Evolutionary conservation across 2,113 vertebrate species (phyloP), one percentile per base, ranked within the genome.

Genomic region (Cettia cetti): DNA sequence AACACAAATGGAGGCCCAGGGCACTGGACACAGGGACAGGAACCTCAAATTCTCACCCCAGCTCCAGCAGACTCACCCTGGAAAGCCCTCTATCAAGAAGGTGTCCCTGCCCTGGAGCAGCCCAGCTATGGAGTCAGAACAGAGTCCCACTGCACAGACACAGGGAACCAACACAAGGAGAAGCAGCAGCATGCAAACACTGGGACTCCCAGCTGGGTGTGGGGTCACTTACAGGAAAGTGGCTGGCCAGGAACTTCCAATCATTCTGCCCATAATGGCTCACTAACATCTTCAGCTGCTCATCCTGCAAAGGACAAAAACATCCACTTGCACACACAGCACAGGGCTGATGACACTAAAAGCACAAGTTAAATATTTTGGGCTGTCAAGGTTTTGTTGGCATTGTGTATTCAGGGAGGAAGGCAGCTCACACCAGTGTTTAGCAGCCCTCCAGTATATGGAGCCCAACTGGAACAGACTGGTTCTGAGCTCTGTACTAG

Each of bases 171-270:
- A 60, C 5, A 37, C 1, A 37, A 91, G 68, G 35, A 54, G 47
- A 30, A 75, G 77, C 26, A 83, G 71, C 60, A 81, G 35, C 63
- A 52, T 6, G 31, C 44, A 81, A 68, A 83, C 37, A 15, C 44
- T 19, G 30, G 5, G 0, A 53, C 17, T 56, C 47, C 75, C 79
- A 90, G 17, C 13, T 30, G 31, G 10, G 33, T 21, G 60, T 27
- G 6, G 28, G 68, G 59, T 76, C 65, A 98, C 99, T 99, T 96
- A 99, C 99, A 68, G 98, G 98, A 83, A 99, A 98, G 92, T 98
- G 98, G 92, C 97, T 98, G 93, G 99, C 98, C 59, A 99, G 98
- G 69, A 96, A 97, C 96, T 99, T 99, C 99, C 99, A 99, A 91
- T 99, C 99, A 95, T 97, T 97, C 53, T 98, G 97, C 90, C 99